Percentiles rank a stretch among this genome's conserved stretches.
These are phyloP conservation scores for Solea solea DNA, from an alignment of 2,113 vertebrate genomes.

Conservation along the genomic window DNA sequence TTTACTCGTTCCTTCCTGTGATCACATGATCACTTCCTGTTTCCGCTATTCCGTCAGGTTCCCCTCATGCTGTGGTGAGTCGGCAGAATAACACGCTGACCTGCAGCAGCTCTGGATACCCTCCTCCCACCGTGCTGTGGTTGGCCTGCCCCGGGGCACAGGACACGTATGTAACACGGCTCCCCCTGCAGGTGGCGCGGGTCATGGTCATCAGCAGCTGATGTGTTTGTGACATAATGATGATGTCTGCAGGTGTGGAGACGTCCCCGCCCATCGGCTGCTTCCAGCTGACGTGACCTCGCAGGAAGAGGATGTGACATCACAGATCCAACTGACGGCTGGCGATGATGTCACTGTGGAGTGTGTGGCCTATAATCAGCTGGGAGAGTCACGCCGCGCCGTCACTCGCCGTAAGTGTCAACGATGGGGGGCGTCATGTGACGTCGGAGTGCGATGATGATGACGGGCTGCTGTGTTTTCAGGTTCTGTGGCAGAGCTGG, in stretches of 20 bases:
- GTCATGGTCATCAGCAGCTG: not conserved
- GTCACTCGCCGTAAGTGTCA: slow-evolving; percentile 40
- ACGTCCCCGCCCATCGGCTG: slow-evolving; percentile 7
- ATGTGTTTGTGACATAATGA: not conserved
- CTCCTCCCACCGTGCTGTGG: slow-evolving; percentile 85
- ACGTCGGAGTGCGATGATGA: no score
- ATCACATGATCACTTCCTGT: not conserved
- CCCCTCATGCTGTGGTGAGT: slow-evolving; percentile 49
- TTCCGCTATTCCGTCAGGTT: slow-evolving; percentile 52
- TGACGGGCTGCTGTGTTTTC: not conserved
- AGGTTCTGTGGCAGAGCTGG: not conserved
- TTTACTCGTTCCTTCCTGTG: not conserved
- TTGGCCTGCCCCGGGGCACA: slow-evolving; percentile 70
- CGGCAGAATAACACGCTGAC: slow-evolving; percentile 54
- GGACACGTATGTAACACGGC: slow-evolving; percentile 68
- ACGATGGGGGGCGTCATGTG: not conserved
- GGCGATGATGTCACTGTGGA: slow-evolving; percentile 78
- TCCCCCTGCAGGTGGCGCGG: not conserved
- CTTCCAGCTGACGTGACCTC: slow-evolving; percentile 7
- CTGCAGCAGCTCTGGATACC: slow-evolving; percentile 84
- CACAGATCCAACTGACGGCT: slow-evolving; percentile 33
- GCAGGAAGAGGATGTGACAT: slow-evolving; percentile 61
- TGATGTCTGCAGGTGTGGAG: slow-evolving; percentile 76
- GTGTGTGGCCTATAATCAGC: slow-evolving; percentile 83
- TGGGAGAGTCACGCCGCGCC: slow-evolving; percentile 66